These are phyloP conservation scores for Hirundichthys speculiger DNA, from an alignment of 2,113 vertebrate genomes.

Conservation along the genomic window DNA sequence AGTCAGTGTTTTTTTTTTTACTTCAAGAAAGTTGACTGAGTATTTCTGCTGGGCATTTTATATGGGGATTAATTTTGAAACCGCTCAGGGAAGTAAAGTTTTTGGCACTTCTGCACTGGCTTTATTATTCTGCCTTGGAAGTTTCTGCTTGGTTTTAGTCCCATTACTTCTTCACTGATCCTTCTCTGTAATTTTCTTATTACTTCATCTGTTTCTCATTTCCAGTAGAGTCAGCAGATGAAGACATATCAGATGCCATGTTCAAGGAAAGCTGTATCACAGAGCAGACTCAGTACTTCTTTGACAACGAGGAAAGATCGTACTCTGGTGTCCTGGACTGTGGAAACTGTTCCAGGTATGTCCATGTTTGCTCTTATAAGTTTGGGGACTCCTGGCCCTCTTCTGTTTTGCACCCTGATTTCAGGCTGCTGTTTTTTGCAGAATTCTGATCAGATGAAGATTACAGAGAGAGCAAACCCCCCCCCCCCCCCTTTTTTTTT, in stretches of 20 bases:
- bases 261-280: conserved; percentile 98
- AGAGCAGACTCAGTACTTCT: conserved; percentile 98
- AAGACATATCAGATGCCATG: conserved; percentile 87
- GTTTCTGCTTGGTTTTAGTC: not conserved
- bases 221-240: conserved; percentile 88
- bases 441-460: conserved; percentile 52
- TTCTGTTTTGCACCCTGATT: conserved; percentile 47
- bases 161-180: not conserved
- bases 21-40: too few relatives aligned
- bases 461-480: conserved; percentile 48
- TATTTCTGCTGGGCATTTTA: too few relatives aligned
- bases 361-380: conserved; percentile 23
- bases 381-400: conserved; percentile 44
- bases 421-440: conserved; percentile 65
- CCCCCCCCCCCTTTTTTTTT: too few relatives aligned
- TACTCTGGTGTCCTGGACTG: conserved; percentile 93
- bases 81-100: too few relatives aligned
- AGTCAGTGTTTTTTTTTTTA: too few relatives aligned
- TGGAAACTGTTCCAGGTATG: conserved; percentile 96
- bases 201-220: conserved; percentile 15
- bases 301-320: conserved; percentile 91
- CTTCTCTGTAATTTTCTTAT: not conserved
- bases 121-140: not conserved
- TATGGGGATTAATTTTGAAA: too few relatives aligned
- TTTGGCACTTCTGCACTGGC: not conserved